phyloP scores from a whole-genome alignment of 2,797 vertebrate species.

The Syndactyla subalaris region DNA sequence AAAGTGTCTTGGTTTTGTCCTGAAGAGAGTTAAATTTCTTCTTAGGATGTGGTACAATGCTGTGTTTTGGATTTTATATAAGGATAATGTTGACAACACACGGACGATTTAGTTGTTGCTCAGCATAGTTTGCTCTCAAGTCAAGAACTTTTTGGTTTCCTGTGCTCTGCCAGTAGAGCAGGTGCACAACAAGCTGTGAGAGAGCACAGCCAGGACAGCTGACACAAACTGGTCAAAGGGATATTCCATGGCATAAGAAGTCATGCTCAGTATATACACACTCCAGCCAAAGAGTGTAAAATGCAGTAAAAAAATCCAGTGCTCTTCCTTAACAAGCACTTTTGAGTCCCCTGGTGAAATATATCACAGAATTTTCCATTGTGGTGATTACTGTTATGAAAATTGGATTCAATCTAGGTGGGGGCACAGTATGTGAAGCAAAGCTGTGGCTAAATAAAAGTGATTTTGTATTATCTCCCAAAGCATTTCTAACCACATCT shows the following conservation, averaged over 20 bases:
- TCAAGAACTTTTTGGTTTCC: background rate
- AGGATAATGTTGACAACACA: background rate
- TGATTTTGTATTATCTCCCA: background rate
- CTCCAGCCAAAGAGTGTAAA: background rate
- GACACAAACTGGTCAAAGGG: background rate
- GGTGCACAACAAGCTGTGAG: background rate
- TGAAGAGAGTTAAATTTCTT: background rate
- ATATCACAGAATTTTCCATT: background rate
- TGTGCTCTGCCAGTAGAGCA: rapidly evolving
- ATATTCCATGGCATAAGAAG: background rate
- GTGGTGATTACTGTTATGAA: background rate
- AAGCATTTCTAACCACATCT: background rate
- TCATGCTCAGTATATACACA: background rate
- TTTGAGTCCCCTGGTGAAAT: background rate
- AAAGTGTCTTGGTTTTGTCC: background rate
- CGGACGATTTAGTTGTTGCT: background rate
- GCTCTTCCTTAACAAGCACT: background rate
- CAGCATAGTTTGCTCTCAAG: background rate
- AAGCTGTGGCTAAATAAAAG: background rate
- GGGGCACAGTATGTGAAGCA: background rate
- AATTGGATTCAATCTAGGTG: background rate
- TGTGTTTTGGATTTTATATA: background rate
- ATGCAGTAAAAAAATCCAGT: background rate
- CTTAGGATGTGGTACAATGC: background rate
- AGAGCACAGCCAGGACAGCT: background rate